These are phyloP conservation scores for Petrocephalus sullivani DNA, from an alignment of 2,797 vertebrate genomes.

Conservation along the genomic window DNA sequence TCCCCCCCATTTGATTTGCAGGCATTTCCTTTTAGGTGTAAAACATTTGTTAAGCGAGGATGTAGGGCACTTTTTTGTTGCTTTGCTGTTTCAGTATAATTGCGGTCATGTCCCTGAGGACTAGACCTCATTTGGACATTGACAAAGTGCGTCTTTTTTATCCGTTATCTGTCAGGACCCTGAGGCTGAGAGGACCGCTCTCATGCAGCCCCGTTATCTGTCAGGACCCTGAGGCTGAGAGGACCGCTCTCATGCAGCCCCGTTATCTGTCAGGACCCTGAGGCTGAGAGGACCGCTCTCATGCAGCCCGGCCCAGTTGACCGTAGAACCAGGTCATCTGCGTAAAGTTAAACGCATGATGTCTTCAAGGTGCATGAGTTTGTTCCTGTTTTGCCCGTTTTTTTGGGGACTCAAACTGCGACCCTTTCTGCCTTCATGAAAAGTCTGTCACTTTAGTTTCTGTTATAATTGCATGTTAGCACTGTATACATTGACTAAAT, in stretches of 20 bases:
- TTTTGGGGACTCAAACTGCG: background rate
- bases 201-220: background rate
- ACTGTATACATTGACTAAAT: background rate
- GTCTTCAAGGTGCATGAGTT: background rate
- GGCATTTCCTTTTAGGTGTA: background rate
- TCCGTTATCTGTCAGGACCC: background rate
- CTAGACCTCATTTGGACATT: background rate
- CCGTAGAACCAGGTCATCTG: background rate
- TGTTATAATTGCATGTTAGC: background rate
- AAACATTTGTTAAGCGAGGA: background rate
- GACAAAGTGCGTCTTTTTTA: background rate
- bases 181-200: background rate
- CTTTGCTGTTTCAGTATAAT: background rate
- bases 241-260: background rate
- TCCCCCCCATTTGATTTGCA: background rate
- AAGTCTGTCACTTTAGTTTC: background rate
- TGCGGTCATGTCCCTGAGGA: background rate
- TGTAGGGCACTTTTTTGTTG: background rate
- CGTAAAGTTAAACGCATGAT: background rate
- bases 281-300: background rate
- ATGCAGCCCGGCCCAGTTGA: background rate
- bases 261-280: background rate
- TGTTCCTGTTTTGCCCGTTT: background rate
- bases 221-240: background rate
- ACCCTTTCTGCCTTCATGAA: background rate